phyloP scores from a whole-genome alignment of 2,797 vertebrate species.

The Sebastes umbrosus region DNA sequence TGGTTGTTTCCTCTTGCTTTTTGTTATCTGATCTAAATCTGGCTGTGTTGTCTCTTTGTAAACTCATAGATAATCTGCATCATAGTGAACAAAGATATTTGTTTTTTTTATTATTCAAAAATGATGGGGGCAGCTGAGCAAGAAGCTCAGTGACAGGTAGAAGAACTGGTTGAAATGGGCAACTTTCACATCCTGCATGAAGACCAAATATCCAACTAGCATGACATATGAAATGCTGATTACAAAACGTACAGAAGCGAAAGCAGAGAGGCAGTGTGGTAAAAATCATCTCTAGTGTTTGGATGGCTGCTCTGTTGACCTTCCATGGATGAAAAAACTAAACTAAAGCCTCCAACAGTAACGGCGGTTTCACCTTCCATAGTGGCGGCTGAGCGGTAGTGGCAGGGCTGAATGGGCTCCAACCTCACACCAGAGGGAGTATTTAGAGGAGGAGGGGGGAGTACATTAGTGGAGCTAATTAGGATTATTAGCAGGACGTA shows the following conservation, averaged over 20 bases:
- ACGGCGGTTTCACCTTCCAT: neutral
- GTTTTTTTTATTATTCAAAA: neutral
- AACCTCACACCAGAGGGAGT: slow-evolving; percentile 55
- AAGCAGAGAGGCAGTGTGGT: neutral
- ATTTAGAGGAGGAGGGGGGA: slow-evolving; percentile 44
- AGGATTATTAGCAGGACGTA: slow-evolving; percentile 75
- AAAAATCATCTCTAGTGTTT: neutral
- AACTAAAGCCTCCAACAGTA: neutral
- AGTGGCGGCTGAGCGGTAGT: slow-evolving; percentile 14
- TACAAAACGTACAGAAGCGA: no score
- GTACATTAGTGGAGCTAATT: slow-evolving; percentile 77
- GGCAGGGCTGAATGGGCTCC: slow-evolving; percentile 35
- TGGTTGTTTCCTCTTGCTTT: neutral
- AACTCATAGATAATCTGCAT: neutral
- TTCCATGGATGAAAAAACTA: neutral
- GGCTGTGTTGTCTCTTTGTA: neutral
- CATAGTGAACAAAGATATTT: neutral
- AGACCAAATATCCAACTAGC: neutral
- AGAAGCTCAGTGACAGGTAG: neutral
- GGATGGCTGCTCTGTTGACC: neutral
- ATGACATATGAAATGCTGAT: neutral
- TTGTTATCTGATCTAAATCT: slow-evolving; percentile 18
- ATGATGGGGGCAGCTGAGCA: neutral
- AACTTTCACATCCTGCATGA: neutral
- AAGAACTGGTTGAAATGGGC: neutral